Evolutionary conservation across 1,140 invertebrate species (phyloP), one percentile per base, ranked within the genome.

Genomic region (Phymorhynchus buccinoides): DNA sequence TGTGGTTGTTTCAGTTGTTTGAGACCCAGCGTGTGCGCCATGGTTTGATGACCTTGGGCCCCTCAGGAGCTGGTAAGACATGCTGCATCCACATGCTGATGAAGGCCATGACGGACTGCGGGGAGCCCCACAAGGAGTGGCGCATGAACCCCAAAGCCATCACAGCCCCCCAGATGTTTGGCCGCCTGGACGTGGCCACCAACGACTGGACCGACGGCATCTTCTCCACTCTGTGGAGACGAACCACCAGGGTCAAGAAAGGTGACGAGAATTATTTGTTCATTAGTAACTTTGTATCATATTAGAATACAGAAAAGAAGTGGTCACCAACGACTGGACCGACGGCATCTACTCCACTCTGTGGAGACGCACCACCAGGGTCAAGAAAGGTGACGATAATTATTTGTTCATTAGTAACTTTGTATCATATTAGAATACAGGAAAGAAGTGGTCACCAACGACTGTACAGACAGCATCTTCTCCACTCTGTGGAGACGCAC

Each of bases 161-260:
- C 88, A 99, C 98, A 80, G 97, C 97, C 1, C 96, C 97, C 7
- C 98, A 99, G 94, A 99, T 99, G 98, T 99, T 99, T 94, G 98
- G 98, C 1, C 94, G 97, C 71, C 94, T 99, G 39, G 98, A 99
- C 92, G 97, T 98, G 0, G 97, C 98, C 2, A 99, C 98, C 0
- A 99, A 99, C 93, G 98, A 99, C 91, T 99, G 98, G 98, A 99
- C 97, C 1, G 98, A 99, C 93, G 98, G 98, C 0, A 98, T 99
- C 88, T 99, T 99, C 93, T 98, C 97, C 18, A 97, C 98, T 0
- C 93, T 99, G 0, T 99, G 98, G 98, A 95, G 98, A 80, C 97
- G 98, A 94, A 98, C 97, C 30, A 94, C 98, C 0, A 98, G 98
- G 94, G 92, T 96, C 0, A 98, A 98, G 93, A 95, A 96, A 91